Base-by-base conservation (phyloP, 2,888 invertebrate genomes). In the Tenthredo livida region DNA sequence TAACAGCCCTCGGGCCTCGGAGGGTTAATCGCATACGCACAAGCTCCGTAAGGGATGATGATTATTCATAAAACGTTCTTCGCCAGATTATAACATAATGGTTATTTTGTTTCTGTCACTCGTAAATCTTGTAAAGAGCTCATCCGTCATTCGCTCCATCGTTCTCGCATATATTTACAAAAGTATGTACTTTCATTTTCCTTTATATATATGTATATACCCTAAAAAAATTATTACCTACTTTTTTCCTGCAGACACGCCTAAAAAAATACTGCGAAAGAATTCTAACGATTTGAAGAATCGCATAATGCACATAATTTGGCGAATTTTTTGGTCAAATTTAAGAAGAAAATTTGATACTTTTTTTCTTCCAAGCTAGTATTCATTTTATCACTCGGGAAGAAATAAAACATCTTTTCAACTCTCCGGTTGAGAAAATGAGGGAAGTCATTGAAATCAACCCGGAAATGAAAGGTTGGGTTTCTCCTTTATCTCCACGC, bases 21-120 rank as follows among this genome's bases (percentile, higher is more conserved):
- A 54, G 54, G 54, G 54, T 54, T 54, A 54, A 54, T 54, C n/a
- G n/a, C n/a, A 54, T 21, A 25, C 29, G 12, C 29, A 33, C n/a
- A 37, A 33, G 12, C 6, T 67, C 1, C 12, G 4, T 7, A 37
- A 40, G 43, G 72, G 37, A 72, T 40, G 72, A 72, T 72, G 40
- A 40, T 72, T 72, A 40, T 72, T 72, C n/a, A 21, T n/a, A 12
- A 72, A n/a, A 77, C 15, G 17, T 17, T 50, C 47, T 77, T 29
- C 29, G 50, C 5, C 29, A 29, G 77, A 50, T n/a, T n/a, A n/a
- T 15, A 10, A 77, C 7, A 50, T 43, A 10, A 43, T 17, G 29
- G 50, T 29, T 77, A 50, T 77, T 77, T 77, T 50, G 77, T 29
- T 50, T 77, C 47, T 77, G 77, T 77, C 77, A 33, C 77, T 77